Base-by-base conservation (phyloP, 2,888 invertebrate genomes). In the Lamellibrachia satsuma region DNA sequence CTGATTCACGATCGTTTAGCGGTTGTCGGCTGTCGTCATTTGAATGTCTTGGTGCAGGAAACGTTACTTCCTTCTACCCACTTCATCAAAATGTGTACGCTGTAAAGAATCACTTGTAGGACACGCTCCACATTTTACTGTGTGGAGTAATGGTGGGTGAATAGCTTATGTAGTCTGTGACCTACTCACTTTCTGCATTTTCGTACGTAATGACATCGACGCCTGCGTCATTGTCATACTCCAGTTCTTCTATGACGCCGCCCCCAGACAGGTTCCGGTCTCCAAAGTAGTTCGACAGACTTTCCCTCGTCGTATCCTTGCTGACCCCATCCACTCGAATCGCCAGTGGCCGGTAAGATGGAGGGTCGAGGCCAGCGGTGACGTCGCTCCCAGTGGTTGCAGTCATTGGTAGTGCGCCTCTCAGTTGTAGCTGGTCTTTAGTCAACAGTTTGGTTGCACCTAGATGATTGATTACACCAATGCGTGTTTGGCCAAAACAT, bases 241-340 rank as follows among this genome's bases (percentile, higher is more conserved):
- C 75, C 75, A 75, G 75, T 22, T 75, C 22, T 75, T 75, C 75
- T 75, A 75, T 75, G 75, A 22, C 2, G 22, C 75, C n/a, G 15
- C 75, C 75, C 6, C 75, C 75, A 60, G 60, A 60, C 60, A 15
- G 11, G 11, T 60, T 9, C 15, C 60, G 15, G n/a, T 75, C 75
- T n/a, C 75, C 75, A n/a, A 75, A 75, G 22, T 75, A 75, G 6
- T 11, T 15, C n/a, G 22, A 75, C 75, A 75, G 75, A 75, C 75
- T 75, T 22, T 22, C 75, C n/a, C 75, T 22, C 15, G 15, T 11
- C 6, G 75, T 75, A 6, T 75, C 2, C 75, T 75, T 75, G 22
- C 75, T 75, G 75, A 75, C n/a, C 15, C 75, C 75, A 75, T 75
- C 75, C 22, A 75, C 75, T 75, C 75, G 75, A 75, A 75, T n/a